Conservation (phyloP, 1,140 invertebrate genomes). For the Leguminivora glycinivorella region DNA sequence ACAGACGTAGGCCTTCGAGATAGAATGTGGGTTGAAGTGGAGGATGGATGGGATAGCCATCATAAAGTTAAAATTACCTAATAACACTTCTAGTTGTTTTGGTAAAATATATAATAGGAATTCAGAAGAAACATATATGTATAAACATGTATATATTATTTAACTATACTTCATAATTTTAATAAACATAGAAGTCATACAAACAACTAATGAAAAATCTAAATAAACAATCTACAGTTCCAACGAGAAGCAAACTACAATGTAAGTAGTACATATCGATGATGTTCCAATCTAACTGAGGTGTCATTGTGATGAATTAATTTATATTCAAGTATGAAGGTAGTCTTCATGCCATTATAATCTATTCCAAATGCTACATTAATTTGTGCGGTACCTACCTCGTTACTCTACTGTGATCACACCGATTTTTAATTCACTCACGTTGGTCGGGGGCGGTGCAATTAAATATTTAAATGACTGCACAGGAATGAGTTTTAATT, state of each 20-base stretch:
- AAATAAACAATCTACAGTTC: too few species aligned
- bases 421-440: constrained; percentile 30
- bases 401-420: constrained; percentile 20
- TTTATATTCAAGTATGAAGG: too few species aligned
- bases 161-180: too few species aligned
- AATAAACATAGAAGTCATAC: too few species aligned
- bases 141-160: too few species aligned
- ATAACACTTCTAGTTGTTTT: background rate
- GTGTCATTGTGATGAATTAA: too few species aligned
- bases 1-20: background rate
- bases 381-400: background rate
- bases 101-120: too few species aligned
- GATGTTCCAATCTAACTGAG: too few species aligned
- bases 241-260: too few species aligned
- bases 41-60: background rate
- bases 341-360: background rate
- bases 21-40: constrained; percentile 7
- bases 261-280: too few species aligned
- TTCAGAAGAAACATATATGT: too few species aligned
- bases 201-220: too few species aligned
- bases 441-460: constrained; percentile 22
- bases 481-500: constrained; percentile 46
- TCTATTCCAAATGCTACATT: background rate
- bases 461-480: constrained; percentile 51
- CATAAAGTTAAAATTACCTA: background rate